Conservation (phyloP, 2,888 invertebrate genomes). For the Poecilobothrus nobilitatus region DNA sequence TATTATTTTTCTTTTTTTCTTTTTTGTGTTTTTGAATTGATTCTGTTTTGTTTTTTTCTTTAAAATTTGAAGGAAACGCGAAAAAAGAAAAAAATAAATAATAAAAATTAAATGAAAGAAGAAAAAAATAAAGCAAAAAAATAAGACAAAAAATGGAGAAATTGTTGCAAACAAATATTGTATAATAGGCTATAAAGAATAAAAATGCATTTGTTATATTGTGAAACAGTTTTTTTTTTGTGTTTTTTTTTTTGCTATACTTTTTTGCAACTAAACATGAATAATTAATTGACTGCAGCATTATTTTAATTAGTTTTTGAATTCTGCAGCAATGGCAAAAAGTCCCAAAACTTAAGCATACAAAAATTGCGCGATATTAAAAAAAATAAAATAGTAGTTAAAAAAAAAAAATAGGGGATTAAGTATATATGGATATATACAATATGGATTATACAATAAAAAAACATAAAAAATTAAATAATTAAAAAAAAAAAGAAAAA, state of each 20-base stretch:
- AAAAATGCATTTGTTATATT: slow-evolving; percentile 2
- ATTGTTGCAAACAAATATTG: neutral
- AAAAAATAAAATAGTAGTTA: neutral
- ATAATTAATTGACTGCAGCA: slow-evolving; percentile 47
- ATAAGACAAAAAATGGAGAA: neutral
- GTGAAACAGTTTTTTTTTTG: neutral
- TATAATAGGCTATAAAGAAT: slow-evolving; percentile 5
- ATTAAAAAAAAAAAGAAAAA: neutral
- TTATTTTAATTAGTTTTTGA: slow-evolving; percentile 38
- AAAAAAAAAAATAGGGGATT: neutral
- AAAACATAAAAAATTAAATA: neutral
- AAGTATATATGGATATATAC: too few relatives aligned
- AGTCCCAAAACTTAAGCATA: neutral
- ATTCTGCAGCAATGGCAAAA: slow-evolving; percentile 14
- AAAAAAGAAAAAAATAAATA: neutral
- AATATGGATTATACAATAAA: neutral
- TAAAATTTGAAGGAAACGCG: neutral
- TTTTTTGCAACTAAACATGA: slow-evolving; percentile 30
- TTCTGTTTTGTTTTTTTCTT: neutral
- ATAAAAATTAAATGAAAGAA: too few relatives aligned
- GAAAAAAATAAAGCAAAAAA: too few relatives aligned
- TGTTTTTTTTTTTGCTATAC: neutral
- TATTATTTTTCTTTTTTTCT: neutral
- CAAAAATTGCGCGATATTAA: neutral
- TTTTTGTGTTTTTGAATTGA: too few relatives aligned